Conservation (phyloP, 2,113 vertebrate species). For the Cinclus cinclus region DNA sequence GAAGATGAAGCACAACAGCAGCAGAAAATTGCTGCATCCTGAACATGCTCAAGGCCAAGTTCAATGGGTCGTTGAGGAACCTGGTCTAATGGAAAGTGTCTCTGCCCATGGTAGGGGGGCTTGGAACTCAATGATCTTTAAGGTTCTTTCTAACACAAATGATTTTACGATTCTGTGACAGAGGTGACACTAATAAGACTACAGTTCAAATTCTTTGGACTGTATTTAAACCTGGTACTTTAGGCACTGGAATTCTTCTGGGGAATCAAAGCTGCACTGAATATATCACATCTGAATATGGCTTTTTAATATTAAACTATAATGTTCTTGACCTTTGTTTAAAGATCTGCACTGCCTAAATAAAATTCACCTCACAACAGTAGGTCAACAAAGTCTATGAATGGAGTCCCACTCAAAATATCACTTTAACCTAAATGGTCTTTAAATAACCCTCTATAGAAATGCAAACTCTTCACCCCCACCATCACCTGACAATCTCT, state of each 20-base stretch:
- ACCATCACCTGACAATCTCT: rapidly evolving
- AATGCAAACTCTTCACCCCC: not conserved
- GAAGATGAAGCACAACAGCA: not conserved
- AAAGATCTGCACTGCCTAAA: not conserved
- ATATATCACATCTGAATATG: not conserved
- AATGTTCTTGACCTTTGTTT: not conserved
- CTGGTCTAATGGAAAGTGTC: not conserved
- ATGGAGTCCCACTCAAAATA: not conserved
- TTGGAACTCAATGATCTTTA: not conserved
- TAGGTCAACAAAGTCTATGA: not conserved
- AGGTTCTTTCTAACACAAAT: not conserved
- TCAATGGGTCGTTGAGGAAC: not conserved
- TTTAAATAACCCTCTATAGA: not conserved
- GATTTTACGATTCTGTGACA: not conserved
- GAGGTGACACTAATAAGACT: not conserved
- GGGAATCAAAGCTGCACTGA: not conserved
- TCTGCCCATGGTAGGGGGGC: not conserved
- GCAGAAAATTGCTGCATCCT: not conserved
- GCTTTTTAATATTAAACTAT: not conserved
- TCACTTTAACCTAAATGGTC: not conserved
- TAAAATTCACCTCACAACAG: not conserved
- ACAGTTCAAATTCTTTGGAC: not conserved
- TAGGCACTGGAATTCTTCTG: not conserved
- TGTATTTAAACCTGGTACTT: not conserved
- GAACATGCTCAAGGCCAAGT: not conserved